A percentile compares a stretch with the other conserved stretches of the same genome.
Evolutionary conservation across 2,888 invertebrate species (phyloP).

Genomic region (Drosophila macrothrix): DNA sequence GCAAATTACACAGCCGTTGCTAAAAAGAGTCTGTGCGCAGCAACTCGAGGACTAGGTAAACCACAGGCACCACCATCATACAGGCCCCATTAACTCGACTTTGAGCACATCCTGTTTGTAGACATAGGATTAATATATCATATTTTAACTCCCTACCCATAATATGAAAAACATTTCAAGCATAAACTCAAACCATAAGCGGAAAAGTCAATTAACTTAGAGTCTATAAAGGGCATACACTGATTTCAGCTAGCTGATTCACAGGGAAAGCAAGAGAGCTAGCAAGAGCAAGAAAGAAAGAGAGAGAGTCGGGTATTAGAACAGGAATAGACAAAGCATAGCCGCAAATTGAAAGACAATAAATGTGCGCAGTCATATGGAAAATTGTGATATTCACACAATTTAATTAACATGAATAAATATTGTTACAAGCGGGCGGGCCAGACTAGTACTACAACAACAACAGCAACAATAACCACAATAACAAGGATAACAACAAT

Average conservation of each 20-base stretch:
- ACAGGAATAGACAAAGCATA: conserved; percentile 38
- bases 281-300: not conserved
- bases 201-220: conserved; percentile 1
- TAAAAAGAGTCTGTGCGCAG: conserved; percentile 45
- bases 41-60: conserved; percentile 38
- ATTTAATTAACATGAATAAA: conserved; percentile 85
- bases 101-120: not conserved
- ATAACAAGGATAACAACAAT: conserved; percentile 24
- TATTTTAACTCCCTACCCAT: not conserved
- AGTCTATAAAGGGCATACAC: not conserved
- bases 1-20: conserved; percentile 55
- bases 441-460: conserved; percentile 39
- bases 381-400: conserved; percentile 85
- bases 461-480: conserved; percentile 21
- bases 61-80: conserved; percentile 8
- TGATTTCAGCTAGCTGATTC: not conserved
- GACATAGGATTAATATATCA: conserved; percentile 7
- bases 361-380: conserved; percentile 83
- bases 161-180: conserved; percentile 4
- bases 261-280: not conserved
- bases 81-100: conserved; percentile 3
- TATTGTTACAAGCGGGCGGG: conserved; percentile 81
- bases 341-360: conserved; percentile 83
- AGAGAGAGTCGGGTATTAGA: not conserved
- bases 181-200: not conserved